These are phyloP conservation scores for Rapana venosa DNA, from an alignment of 2,888 invertebrate species.

Conservation along the genomic window DNA sequence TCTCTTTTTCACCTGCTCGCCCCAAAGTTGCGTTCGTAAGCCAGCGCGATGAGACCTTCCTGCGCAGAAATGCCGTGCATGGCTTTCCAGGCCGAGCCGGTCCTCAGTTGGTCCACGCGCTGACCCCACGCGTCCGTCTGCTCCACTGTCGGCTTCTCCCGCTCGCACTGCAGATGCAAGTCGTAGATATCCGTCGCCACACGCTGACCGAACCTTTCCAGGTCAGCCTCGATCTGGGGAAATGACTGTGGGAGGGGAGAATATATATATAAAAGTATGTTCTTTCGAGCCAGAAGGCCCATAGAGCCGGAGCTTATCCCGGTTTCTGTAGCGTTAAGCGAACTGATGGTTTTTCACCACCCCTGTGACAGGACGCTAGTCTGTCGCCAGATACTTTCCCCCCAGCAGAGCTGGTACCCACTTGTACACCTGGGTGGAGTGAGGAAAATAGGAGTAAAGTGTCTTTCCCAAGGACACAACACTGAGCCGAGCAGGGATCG, in stretches of 20 bases:
- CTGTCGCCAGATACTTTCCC: no score
- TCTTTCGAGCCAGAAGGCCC: no score
- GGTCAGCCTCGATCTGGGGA: conserved; percentile 76
- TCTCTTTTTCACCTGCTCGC: conserved; percentile 72
- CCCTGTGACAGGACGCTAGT: no score
- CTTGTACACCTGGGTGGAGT: no score
- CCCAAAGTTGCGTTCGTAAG: conserved; percentile 79
- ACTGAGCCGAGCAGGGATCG: no score
- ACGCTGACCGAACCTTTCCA: conserved; percentile 80
- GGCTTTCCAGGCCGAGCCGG: conserved; percentile 80
- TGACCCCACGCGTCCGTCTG: conserved; percentile 81
- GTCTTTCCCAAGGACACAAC: no score
- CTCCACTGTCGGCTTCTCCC: conserved; percentile 78
- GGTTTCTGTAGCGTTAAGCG: no score
- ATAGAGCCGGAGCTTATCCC: no score
- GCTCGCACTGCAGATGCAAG: conserved; percentile 79
- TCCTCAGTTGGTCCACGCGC: conserved; percentile 80
- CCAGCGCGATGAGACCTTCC: conserved; percentile 81
- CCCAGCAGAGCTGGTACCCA: no score
- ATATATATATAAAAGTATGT: not conserved
- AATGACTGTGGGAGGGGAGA: conserved; percentile 42
- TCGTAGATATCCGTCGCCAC: conserved; percentile 79
- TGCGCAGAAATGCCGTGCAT: conserved; percentile 81
- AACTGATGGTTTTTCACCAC: no score
- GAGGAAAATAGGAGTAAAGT: no score